Conservation (phyloP, 1,140 invertebrate species). For the Pomacea maculata region DNA sequence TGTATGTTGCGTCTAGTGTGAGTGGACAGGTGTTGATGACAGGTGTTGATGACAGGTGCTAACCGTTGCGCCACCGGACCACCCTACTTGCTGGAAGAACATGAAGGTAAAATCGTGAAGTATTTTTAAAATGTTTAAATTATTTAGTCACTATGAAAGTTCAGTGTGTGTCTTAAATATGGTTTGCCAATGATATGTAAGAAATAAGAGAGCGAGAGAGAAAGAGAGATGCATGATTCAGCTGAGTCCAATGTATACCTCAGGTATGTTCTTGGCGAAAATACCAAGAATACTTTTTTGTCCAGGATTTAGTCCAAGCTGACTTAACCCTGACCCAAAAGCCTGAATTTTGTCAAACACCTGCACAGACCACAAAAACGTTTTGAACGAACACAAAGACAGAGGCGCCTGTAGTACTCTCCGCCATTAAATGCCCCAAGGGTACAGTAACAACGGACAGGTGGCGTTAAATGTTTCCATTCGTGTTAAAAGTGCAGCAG, state of each 20-base stretch:
- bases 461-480: no score
- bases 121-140: no score
- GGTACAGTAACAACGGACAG: no score
- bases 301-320: conserved; percentile 41
- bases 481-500: no score
- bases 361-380: conserved; percentile 25
- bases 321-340: conserved; percentile 47
- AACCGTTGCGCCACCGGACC: not conserved
- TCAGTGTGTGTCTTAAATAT: not conserved
- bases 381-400: no score
- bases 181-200: not conserved
- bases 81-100: no score
- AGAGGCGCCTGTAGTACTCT: no score
- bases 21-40: no score
- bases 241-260: conserved; percentile 42
- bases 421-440: no score
- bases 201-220: not conserved
- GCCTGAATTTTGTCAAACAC: conserved; percentile 43
- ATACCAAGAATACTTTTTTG: conserved; percentile 59
- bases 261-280: conserved; percentile 59
- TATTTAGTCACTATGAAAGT: not conserved
- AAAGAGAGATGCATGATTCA: not conserved
- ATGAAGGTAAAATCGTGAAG: no score
- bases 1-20: no score
- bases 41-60: not conserved